Evolutionary conservation across 2,113 vertebrate genomes (phyloP), one percentile per base, ranked within the genome.

Genomic region (Laticauda laticaudata): DNA sequence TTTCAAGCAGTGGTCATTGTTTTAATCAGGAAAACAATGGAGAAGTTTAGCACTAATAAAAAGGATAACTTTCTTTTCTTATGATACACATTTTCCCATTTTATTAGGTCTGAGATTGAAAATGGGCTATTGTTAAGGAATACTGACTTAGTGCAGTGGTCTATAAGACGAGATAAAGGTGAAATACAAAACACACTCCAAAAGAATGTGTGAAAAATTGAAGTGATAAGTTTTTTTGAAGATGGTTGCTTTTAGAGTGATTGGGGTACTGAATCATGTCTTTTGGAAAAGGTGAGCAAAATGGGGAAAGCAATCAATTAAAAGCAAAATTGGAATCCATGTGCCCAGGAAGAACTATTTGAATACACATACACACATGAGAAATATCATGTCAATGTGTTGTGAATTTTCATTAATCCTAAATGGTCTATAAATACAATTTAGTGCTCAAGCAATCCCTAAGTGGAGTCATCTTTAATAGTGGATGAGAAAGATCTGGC

Each of bases 101-200:
- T 93, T 92, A 93, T 92, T 85, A 88, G 91, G 88, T 90, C 91
- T 93, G 95, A 94, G 94, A 0, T 91, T 45, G 92, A 86, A 86
- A 91, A 64, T 24, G 39, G 85, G 56, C 55, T 94, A 93, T 59
- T 94, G 96, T 81, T 94, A 86, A 90, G 94, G 92, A 94, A 94
- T 53, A 0, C 91, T 3, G 29, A 88, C 6, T 95, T 94, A 55
- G 88, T 94, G 93, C 91, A 87, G 91, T 1, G 0, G 93, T 29
- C 92, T 93, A 59, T 64, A 92, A 96, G 95, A 95, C 95, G 95
- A 96, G 93, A 95, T 94, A 94, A 95, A 91, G 85, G 91, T 0
- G 69, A 93, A 93, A 95, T 34, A 91, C 90, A 91, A 94, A 94
- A 90, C 7, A 4, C 2, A 0, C 39, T 90, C 51, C 91, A 54